phyloP scores from a whole-genome alignment of 2,113 vertebrate genomes.

The Perca schrenkii region DNA sequence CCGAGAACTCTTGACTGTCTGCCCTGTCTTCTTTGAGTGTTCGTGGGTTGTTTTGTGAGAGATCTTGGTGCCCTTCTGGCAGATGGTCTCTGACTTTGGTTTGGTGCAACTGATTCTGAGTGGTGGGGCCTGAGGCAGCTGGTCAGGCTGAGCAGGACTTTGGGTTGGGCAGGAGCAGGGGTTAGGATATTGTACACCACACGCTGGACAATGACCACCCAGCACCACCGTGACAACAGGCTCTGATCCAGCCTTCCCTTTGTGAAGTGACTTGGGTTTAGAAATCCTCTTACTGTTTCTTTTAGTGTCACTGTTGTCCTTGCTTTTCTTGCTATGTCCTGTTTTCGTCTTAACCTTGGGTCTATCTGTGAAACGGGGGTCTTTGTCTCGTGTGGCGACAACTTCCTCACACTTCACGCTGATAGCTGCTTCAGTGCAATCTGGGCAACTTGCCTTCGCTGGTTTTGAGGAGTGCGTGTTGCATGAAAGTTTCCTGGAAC shows the following conservation, averaged over 20 bases:
- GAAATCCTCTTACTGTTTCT: constrained; percentile 69
- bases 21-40: constrained; percentile 57
- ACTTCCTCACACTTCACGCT: constrained; percentile 79
- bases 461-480: constrained; percentile 79
- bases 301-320: constrained; percentile 45
- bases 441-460: constrained; percentile 29
- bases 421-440: constrained; percentile 61
- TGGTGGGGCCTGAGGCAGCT: constrained; percentile 27
- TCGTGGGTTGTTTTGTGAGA: constrained; percentile 69
- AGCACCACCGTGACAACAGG: neutral
- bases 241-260: constrained; percentile 75
- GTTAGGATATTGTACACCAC: constrained; percentile 55
- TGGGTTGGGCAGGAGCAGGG: constrained; percentile 52
- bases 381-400: constrained; percentile 65
- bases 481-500: constrained; percentile 62
- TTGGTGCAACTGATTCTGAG: constrained; percentile 70
- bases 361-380: constrained; percentile 84
- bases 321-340: constrained; percentile 66
- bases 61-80: constrained; percentile 69
- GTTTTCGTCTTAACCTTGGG: constrained; percentile 89
- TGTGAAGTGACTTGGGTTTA: constrained; percentile 61
- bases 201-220: constrained; percentile 60
- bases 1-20: constrained; percentile 58
- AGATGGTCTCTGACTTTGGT: constrained; percentile 36
- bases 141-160: constrained; percentile 60